phyloP scores from a whole-genome alignment of 2,797 vertebrate species.

The Eremophila alpestris region DNA sequence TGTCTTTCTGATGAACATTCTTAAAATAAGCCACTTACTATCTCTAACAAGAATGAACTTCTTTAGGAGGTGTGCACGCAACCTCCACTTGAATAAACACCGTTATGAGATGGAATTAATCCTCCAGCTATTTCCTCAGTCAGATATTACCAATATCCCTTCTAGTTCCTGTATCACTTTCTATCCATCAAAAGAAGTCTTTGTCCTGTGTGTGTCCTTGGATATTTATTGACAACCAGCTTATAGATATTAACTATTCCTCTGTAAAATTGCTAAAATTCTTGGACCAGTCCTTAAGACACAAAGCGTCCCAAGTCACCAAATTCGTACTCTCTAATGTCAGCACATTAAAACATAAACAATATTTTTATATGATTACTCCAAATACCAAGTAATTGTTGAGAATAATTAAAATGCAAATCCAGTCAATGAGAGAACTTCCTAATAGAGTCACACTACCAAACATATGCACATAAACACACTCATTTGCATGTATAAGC shows the following conservation, averaged over 20 bases:
- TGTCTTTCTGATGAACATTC: background rate
- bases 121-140: background rate
- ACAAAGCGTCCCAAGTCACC: background rate
- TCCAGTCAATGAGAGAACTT: background rate
- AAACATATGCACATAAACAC: background rate
- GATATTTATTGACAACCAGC: background rate
- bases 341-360: background rate
- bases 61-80: background rate
- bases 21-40: background rate
- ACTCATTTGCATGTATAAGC: background rate
- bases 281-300: background rate
- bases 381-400: background rate
- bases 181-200: background rate
- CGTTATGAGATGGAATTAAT: background rate
- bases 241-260: background rate
- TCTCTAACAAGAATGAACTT: background rate
- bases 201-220: background rate
- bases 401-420: background rate
- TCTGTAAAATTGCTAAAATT: background rate
- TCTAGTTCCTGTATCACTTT: background rate
- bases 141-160: background rate
- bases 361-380: background rate
- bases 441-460: background rate
- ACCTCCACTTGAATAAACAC: background rate
- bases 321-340: background rate